Base-by-base conservation (phyloP, 2,888 invertebrate species). In the Sarcophaga rosellei region DNA sequence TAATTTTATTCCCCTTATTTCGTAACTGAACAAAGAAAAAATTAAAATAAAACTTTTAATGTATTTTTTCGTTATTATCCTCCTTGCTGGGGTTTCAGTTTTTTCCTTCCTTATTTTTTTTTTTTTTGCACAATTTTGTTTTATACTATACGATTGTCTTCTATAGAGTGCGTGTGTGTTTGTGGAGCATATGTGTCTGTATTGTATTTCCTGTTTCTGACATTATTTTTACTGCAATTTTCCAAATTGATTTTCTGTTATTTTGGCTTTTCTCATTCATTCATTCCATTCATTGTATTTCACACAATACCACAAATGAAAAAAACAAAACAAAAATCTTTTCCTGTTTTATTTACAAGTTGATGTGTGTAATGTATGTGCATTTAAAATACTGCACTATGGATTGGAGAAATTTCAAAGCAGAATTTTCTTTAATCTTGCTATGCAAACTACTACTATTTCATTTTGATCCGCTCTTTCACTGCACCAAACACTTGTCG, bases 161-260 rank as follows among this genome's bases (percentile, higher is more conserved):
- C 15, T 15, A 5, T n/a, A n/a, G 8, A 44, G 25, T 21, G 21
- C 53, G 12, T 65, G 20, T 44, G 1, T 61, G 65, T 65, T 65
- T 82, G 68, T 73, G 68, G 63, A 72, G 25, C 68, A 74, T 83
- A 65, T 73, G 47, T 78, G 44, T 79, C 35, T 80, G 61, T 83
- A 59, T 63, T 57, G 44, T 70, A 74, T 88, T 81, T 80, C 85
- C 80, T 86, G 83, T 81, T 80, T 87, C 88, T 88, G 88, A 87
- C 87, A 85, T 87, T 82, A 85, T 87, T 87, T 85, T 83, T 85
- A 83, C 85, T 80, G 82, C 82, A 87, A 82, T 82, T 84, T 85
- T 80, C 85, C 86, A 88, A 88, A 85, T 84, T 74, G 83, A 86
- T 80, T 80, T 84, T 86, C 81, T 86, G 78, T 86, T 86, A 78